Base-by-base conservation (phyloP, 2,113 vertebrate genomes). In the Raja brachyura region DNA sequence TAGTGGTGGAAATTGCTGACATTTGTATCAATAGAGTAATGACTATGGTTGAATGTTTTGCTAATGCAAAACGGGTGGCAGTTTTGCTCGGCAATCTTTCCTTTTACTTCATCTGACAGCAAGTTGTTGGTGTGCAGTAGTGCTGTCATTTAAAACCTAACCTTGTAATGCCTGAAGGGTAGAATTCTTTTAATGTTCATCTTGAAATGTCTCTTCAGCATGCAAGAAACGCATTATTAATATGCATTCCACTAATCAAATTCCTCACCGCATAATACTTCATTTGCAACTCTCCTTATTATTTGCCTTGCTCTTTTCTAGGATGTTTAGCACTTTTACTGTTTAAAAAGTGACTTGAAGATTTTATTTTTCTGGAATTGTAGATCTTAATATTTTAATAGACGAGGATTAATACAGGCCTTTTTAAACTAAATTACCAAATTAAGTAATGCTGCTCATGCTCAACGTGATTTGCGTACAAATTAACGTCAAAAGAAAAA, bases 11-110 rank as follows among this genome's bases (percentile, higher is more conserved):
- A 88, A 54, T 5, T 73, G 90, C 39, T 92, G 90, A 54, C 39
- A 92, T 92, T 92, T 10, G 25, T 92, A 73, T 92, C 90, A 74
- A 74, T 74, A 92, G 70, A 68, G 90, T 73, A 54, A 73, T 39
- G 66, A 92, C 54, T 92, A 66, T 92, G 18, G 10, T 73, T 54
- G 68, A 92, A 73, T 92, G 33, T 92, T 73, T 90, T 92, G 70
- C 90, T 73, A 48, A 74, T 73, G 39, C 66, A 92, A 73, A 92
- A 13, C n/a, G 39, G 68, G 20, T 4, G 10, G 90, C 39, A 74
- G 68, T 54, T 92, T 92, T 33, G 18, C 22, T 4, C 28, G 73
- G 33, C 90, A 92, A 28, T 13, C 33, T 39, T 68, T 31, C 68
- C 66, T 92, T 92, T 92, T 13, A 14, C 16, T 68, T 31, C 25